These are phyloP conservation scores for Pelecanoides urinatrix DNA, from an alignment of 2,113 vertebrate species.

Conservation along the genomic window DNA sequence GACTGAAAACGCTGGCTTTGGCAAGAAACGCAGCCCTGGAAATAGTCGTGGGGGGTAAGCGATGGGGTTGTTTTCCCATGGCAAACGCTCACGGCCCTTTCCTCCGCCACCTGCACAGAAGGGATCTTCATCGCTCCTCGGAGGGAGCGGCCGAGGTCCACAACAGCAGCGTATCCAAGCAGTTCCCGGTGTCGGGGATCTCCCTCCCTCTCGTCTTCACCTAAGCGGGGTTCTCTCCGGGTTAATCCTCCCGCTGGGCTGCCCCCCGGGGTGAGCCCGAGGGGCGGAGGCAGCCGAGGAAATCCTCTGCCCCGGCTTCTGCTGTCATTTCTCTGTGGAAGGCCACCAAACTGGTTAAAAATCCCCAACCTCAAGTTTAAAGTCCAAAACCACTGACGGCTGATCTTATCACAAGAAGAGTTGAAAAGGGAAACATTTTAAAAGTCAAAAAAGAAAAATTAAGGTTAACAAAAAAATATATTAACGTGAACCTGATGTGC, in stretches of 20 bases:
- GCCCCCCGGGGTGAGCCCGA: no score
- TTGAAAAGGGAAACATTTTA: neutral
- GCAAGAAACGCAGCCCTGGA: neutral
- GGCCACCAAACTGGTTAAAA: neutral
- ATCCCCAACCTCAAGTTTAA: neutral
- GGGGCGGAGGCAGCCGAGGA: neutral
- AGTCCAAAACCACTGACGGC: neutral
- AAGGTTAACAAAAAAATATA: neutral
- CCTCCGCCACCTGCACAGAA: neutral
- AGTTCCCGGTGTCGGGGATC: neutral
- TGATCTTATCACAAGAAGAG: neutral
- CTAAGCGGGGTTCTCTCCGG: accelerated
- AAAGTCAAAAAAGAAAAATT: neutral
- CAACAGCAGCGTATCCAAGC: accelerated
- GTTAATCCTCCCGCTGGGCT: neutral
- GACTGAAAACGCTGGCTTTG: neutral
- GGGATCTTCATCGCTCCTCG: neutral
- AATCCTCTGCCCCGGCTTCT: neutral
- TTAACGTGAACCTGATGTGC: no score
- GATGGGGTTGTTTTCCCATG: neutral
- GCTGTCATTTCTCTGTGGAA: neutral
- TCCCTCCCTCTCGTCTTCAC: neutral
- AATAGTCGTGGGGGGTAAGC: neutral
- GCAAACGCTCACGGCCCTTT: neutral
- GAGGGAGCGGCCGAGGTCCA: neutral